These are phyloP conservation scores for Alexandromys fortis DNA, from an alignment of 2,113 vertebrate species.

Conservation along the genomic window DNA sequence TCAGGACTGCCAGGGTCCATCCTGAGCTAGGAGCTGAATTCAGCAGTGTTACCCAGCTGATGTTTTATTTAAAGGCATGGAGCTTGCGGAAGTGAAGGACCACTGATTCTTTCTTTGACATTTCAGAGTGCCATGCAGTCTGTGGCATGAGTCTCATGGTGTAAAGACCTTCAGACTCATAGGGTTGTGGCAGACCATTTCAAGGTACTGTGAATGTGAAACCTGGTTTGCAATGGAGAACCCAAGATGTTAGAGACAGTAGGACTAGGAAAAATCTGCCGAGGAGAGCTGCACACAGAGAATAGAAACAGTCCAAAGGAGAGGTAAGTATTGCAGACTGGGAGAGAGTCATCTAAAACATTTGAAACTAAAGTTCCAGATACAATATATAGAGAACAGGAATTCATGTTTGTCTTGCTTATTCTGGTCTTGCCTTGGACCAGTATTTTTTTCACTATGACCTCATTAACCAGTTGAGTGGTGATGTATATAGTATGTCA, in stretches of 20 bases:
- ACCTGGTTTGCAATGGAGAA: not conserved
- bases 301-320: not conserved
- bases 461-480: not conserved
- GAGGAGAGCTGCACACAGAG: not conserved
- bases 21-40: not conserved
- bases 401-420: not conserved
- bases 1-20: not conserved
- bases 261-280: not conserved
- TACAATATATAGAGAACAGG: not conserved
- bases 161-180: not conserved
- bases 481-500: not conserved
- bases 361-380: not conserved
- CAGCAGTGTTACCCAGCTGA: not conserved
- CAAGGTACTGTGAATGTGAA: not conserved
- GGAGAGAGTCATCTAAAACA: not conserved
- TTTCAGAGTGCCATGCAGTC: not conserved
- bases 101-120: not conserved
- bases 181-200: not conserved
- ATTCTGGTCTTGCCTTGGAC: not conserved
- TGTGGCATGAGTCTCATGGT: not conserved
- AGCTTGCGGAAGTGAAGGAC: not conserved
- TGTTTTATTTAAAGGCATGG: not conserved
- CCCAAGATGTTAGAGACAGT: not conserved
- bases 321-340: not conserved
- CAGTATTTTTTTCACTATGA: not conserved